Evolutionary conservation across 2,888 invertebrate genomes (phyloP), one percentile per base, ranked within the genome.

Genomic region (Leuctra nigra): DNA sequence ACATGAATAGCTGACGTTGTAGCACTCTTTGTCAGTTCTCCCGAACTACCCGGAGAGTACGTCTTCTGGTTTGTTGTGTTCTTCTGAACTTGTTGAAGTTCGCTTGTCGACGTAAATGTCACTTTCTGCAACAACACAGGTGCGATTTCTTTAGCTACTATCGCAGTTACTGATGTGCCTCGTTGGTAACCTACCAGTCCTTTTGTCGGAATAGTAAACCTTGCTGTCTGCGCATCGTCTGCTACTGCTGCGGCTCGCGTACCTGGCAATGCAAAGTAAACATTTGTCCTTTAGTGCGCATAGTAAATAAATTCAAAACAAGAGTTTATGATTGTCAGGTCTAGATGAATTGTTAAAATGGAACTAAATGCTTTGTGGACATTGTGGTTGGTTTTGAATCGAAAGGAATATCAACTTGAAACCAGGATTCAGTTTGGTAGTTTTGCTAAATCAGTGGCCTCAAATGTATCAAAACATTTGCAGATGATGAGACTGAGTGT

Each of bases 91-190:
- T 79, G 75, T 55, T 75, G 69, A 35, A 79, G 65, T 64, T 83
- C 79, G 58, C 80, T 78, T 2, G 81, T 78, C 1, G 80, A 78
- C 1, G 81, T 80, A 61, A 83, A 78, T 16, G 58, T 59, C n/a
- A 61, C 61, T n/a, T 59, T 61, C 46, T 61, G 61, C 9, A 61
- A 46, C 14, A 61, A 56, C 7, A 59, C 58, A 14, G 61, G 61
- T 29, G 57, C 41, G 14, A 54, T 36, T 46, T 61, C 60, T 47
- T 61, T 61, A n/a, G n/a, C n/a, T n/a, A n/a, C n/a, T n/a, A n/a
- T n/a, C n/a, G 56, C 16, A 16, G 50, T 54, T 22, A 54, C 50
- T 11, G 50, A 53, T 9, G 55, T 20, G 2, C 48, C 53, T 13
- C 29, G 25, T 22, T 58, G 54, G 16, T 48, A 23, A 7, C 39